These are phyloP conservation scores for Stigmatopora nigra DNA, from an alignment of 2,113 vertebrate genomes.

Conservation along the genomic window DNA sequence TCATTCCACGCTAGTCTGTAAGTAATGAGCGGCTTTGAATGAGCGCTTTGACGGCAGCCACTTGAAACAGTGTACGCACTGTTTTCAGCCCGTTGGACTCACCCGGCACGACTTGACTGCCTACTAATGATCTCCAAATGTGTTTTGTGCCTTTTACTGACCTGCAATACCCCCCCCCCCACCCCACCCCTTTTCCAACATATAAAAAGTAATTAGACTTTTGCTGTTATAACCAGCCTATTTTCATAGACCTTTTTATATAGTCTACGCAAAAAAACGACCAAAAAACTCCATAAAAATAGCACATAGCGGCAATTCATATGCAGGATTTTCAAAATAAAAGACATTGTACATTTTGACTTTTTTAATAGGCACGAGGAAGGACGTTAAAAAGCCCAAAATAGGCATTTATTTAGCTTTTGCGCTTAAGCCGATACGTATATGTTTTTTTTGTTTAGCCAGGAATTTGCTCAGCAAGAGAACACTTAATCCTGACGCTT, in stretches of 20 bases:
- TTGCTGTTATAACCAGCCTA: not conserved
- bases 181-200: not conserved
- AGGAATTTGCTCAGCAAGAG: slow-evolving; percentile 6
- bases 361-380: not conserved
- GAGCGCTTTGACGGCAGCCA: slow-evolving; percentile 60
- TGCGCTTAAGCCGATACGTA: slow-evolving; percentile 4
- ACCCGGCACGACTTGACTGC: slow-evolving; percentile 52
- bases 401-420: slow-evolving; percentile 2
- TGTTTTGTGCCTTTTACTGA: slow-evolving; percentile 55
- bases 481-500: slow-evolving; percentile 11
- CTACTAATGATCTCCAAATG: slow-evolving; percentile 69
- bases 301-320: not conserved
- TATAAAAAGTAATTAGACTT: slow-evolving; percentile 7
- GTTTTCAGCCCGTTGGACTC: slow-evolving; percentile 52
- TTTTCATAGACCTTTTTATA: not conserved
- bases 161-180: slow-evolving; percentile 10
- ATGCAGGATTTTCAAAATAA: not conserved
- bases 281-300: not conserved
- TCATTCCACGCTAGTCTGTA: slow-evolving; percentile 40
- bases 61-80: slow-evolving; percentile 54
- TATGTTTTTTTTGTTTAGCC: slow-evolving; percentile 10
- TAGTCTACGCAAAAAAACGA: not conserved
- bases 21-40: slow-evolving; percentile 62
- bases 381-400: not conserved
- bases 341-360: not conserved